These are phyloP conservation scores for Ostrea edulis DNA, from an alignment of 1,140 invertebrate genomes.

Conservation along the genomic window DNA sequence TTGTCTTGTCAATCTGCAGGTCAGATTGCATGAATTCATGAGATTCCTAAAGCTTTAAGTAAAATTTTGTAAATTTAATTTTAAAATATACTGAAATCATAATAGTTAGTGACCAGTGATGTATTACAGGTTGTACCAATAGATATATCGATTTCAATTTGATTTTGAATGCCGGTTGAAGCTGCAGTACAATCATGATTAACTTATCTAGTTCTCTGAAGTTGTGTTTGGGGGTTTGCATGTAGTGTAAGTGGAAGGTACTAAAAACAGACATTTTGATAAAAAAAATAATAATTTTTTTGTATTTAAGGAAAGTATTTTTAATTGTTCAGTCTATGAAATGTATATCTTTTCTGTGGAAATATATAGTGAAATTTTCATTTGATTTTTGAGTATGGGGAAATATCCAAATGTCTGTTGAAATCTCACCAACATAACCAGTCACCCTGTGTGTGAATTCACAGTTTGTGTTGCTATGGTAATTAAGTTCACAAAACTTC, in stretches of 20 bases:
- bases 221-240: conserved; percentile 40
- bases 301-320: not conserved
- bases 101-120: too few relatives aligned
- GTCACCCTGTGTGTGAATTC: conserved; percentile 32
- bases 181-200: not conserved
- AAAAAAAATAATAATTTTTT: not conserved
- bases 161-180: too few relatives aligned
- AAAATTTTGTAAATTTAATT: too few relatives aligned
- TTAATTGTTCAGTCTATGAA: too few relatives aligned
- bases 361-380: not conserved
- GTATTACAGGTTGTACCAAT: too few relatives aligned
- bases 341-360: not conserved
- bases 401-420: not conserved
- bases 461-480: not conserved
- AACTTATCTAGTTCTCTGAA: not conserved
- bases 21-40: too few relatives aligned
- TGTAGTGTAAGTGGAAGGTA: conserved; percentile 41
- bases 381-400: not conserved
- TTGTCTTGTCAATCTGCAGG: too few relatives aligned
- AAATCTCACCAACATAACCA: conserved; percentile 18
- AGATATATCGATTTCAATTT: too few relatives aligned
- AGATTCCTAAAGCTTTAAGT: too few relatives aligned
- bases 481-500: not conserved
- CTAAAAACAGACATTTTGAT: conserved; percentile 29
- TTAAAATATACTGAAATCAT: too few relatives aligned